phyloP scores from a whole-genome alignment of 2,797 vertebrate species.

The Eulemur rubriventer region DNA sequence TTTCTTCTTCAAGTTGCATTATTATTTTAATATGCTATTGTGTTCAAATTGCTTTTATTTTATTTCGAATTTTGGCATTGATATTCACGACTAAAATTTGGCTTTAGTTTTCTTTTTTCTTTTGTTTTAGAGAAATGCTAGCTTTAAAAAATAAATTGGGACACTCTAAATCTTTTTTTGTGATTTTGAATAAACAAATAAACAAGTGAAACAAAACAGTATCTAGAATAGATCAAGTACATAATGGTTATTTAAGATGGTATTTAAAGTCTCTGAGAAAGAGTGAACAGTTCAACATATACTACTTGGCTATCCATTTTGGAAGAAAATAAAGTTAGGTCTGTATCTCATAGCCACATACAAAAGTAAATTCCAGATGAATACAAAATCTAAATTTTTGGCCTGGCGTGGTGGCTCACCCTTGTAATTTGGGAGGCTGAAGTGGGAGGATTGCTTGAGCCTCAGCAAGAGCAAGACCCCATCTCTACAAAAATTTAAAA shows the following conservation, averaged over 20 bases:
- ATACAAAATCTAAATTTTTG: not conserved
- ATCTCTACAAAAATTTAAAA: not conserved
- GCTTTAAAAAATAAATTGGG: not conserved
- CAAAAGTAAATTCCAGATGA: constrained; percentile 17
- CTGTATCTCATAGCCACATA: not conserved
- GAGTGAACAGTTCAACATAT: not conserved
- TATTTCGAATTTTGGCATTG: not conserved
- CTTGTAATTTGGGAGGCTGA: not conserved
- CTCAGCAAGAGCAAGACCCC: not conserved
- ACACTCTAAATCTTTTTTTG: not conserved
- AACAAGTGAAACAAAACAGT: not conserved
- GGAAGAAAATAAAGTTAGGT: not conserved
- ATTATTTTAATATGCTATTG: not conserved
- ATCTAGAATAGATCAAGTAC: not conserved
- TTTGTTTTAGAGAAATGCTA: not conserved
- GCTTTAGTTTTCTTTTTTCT: not conserved
- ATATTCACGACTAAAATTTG: not conserved
- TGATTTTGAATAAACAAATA: not conserved
- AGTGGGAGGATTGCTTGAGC: not conserved
- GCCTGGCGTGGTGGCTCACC: not conserved
- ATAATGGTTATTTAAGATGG: not conserved
- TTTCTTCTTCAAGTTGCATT: not conserved
- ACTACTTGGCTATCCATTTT: not conserved
- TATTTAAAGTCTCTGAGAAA: not conserved
- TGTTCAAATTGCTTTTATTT: not conserved